Evolutionary conservation across 2,113 vertebrate genomes (phyloP).

Genomic region (Anarrhichthys ocellatus): DNA sequence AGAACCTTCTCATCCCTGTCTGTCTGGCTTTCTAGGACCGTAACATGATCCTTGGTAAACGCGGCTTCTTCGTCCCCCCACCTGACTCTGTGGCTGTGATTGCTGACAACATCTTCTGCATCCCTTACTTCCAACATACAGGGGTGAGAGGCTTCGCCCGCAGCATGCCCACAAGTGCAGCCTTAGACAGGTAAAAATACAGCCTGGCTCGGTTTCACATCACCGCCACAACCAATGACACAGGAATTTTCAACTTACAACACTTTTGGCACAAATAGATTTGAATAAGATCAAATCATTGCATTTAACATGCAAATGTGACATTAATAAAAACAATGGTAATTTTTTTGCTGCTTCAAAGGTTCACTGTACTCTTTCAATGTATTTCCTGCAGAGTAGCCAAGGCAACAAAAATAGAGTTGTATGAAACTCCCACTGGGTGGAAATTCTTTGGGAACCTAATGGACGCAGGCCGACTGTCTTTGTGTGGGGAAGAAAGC

Average conservation of each 20-base stretch:
- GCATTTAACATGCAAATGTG: background rate
- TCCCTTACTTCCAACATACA: slow-evolving; percentile 96
- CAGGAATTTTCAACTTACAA: background rate
- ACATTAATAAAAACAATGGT: background rate
- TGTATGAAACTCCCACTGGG: slow-evolving; percentile 96
- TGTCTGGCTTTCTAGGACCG: slow-evolving; percentile 86
- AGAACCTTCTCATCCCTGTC: slow-evolving; percentile 6
- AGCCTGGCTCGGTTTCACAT: slow-evolving; percentile 12
- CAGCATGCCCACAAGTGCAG: slow-evolving; percentile 97
- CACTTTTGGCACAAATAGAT: background rate
- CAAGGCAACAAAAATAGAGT: slow-evolving; percentile 93
- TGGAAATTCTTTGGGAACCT: slow-evolving; percentile 98
- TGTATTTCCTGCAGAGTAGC: slow-evolving; percentile 88
- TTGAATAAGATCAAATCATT: background rate
- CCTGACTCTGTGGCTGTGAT: slow-evolving; percentile 97
- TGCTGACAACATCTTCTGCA: slow-evolving; percentile 96
- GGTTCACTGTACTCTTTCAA: slow-evolving; percentile 1
- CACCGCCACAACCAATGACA: background rate
- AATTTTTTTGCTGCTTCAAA: background rate
- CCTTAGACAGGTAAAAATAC: slow-evolving; percentile 89
- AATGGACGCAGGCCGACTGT: slow-evolving; percentile 96
- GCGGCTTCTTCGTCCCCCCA: slow-evolving; percentile 94
- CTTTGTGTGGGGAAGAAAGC: slow-evolving; percentile 96
- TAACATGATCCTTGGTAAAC: slow-evolving; percentile 96
- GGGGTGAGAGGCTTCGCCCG: slow-evolving; percentile 95